phyloP scores from a whole-genome alignment of 1,140 invertebrate species.

The Drosophila bifasciata region DNA sequence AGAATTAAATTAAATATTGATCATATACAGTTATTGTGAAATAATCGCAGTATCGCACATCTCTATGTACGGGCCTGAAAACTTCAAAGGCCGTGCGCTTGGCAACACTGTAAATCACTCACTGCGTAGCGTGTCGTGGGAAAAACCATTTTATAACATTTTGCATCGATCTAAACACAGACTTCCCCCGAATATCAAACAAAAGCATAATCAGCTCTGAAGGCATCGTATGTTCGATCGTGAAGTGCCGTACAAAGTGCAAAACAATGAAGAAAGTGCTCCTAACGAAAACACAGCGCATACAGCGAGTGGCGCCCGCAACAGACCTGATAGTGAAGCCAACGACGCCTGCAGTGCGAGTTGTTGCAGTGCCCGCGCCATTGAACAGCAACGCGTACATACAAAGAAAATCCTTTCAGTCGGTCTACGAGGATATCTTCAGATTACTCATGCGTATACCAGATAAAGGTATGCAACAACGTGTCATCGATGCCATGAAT shows the following conservation, averaged over 20 bases:
- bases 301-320: constrained; percentile 14
- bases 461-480: constrained; percentile 69
- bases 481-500: constrained; percentile 76
- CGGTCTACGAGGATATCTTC: constrained; percentile 71
- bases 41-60: background rate
- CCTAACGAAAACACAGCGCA: constrained; percentile 62
- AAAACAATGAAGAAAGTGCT: constrained; percentile 68
- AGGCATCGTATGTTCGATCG: background rate
- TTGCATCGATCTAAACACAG: constrained; percentile 30
- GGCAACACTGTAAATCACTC: constrained; percentile 17
- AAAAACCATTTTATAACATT: constrained; percentile 58
- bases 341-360: constrained; percentile 10
- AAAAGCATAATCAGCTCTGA: background rate
- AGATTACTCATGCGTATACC: constrained; percentile 64
- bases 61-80: constrained; percentile 16
- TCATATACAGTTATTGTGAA: background rate
- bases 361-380: constrained; percentile 23
- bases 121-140: constrained; percentile 51
- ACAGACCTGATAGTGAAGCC: constrained; percentile 25
- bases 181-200: constrained; percentile 33
- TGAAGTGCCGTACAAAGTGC: background rate
- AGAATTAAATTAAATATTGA: background rate
- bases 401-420: constrained; percentile 60
- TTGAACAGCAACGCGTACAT: constrained; percentile 51
- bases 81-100: background rate